A percentile compares a stretch with the other conserved stretches of the same genome.
phyloP scores from a whole-genome alignment of 2,888 invertebrate genomes.

The Eilema caniola region DNA sequence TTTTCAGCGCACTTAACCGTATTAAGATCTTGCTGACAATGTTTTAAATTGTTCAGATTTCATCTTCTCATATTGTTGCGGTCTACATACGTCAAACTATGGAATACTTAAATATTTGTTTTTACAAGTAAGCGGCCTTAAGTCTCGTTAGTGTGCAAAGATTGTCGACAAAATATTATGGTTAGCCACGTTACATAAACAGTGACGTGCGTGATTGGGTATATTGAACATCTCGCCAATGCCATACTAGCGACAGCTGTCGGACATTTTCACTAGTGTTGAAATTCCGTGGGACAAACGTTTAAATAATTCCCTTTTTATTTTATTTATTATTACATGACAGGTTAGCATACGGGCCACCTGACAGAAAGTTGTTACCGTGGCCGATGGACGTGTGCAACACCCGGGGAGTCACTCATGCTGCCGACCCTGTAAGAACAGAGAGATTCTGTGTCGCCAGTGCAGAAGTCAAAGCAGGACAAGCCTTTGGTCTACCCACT shows the following conservation, averaged over 20 bases:
- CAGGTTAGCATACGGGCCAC: no score
- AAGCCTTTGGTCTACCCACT: no score
- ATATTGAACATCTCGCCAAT: background rate
- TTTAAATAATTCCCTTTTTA: background rate
- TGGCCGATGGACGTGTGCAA: no score
- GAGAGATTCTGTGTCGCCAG: no score
- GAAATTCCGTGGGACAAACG: background rate
- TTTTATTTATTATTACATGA: no score
- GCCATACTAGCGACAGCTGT: background rate
- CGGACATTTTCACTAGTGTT: background rate
- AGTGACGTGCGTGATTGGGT: background rate
- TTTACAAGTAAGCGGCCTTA: background rate
- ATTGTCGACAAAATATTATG: background rate
- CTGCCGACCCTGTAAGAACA: no score
- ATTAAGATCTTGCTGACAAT: slow-evolving; percentile 50
- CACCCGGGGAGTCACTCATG: no score
- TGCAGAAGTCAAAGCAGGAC: no score
- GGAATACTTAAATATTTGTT: slow-evolving; percentile 15
- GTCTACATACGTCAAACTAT: slow-evolving; percentile 5
- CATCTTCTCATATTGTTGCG: slow-evolving; percentile 23
- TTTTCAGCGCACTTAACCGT: slow-evolving; percentile 37
- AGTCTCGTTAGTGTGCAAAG: background rate
- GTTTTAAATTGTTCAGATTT: slow-evolving; percentile 44
- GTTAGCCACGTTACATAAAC: background rate
- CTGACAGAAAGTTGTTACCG: no score